These are phyloP conservation scores for Monodelphis domestica DNA, from an alignment of 2,797 vertebrate genomes.

Conservation along the genomic window DNA sequence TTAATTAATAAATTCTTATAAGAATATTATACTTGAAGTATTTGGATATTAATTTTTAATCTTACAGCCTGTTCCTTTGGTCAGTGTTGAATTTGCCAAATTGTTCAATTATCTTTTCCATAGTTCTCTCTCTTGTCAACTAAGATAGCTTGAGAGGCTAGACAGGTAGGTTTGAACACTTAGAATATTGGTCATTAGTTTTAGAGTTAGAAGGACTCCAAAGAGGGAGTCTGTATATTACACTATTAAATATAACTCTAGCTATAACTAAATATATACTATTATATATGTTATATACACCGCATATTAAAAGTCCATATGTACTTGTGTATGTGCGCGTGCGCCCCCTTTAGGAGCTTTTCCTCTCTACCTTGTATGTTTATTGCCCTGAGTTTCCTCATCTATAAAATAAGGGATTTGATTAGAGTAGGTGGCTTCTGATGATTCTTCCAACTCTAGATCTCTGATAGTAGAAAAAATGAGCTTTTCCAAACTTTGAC, in stretches of 20 bases:
- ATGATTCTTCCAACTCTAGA: background rate
- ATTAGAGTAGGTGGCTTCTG: background rate
- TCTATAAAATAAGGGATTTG: background rate
- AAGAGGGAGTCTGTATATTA: background rate
- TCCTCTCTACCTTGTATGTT: background rate
- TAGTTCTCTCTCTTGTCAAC: background rate
- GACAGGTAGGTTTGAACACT: background rate
- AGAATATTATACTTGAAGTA: too few species aligned
- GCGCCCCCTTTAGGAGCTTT: too few species aligned
- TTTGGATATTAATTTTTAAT: too few species aligned
- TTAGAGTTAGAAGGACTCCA: background rate
- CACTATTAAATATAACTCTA: background rate
- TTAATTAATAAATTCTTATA: too few species aligned
- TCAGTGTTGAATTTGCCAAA: background rate
- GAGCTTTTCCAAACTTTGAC: background rate
- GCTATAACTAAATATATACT: background rate
- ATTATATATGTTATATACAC: background rate
- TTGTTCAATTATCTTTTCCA: background rate
- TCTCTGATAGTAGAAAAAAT: background rate
- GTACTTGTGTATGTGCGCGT: background rate
- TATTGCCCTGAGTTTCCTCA: background rate
- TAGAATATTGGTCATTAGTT: background rate
- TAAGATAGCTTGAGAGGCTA: background rate
- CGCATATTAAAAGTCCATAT: background rate
- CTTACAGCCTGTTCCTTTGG: background rate